Percentiles rank a stretch among this genome's conserved stretches.
These are phyloP conservation scores for Muntiacus reevesi DNA, from an alignment of 2,113 vertebrate species.

Conservation along the genomic window DNA sequence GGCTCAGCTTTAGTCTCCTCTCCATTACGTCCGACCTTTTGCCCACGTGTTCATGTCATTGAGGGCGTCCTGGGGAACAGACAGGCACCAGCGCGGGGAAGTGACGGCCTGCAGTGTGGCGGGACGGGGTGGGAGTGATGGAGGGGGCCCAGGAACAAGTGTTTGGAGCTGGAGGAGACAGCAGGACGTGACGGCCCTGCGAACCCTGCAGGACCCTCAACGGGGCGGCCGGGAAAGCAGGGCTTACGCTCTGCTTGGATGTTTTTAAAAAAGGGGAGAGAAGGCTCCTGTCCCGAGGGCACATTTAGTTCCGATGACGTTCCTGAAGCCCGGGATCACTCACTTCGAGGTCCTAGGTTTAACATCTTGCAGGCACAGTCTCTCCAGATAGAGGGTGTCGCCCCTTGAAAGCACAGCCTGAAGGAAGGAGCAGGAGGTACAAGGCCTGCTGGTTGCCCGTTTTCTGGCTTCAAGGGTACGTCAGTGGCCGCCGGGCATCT, in stretches of 20 bases:
- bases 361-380: neutral
- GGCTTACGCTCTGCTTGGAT: neutral
- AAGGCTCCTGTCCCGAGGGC: neutral
- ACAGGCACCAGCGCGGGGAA: neutral
- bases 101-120: neutral
- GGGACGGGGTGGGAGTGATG: fast-evolving
- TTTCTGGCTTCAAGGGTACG: neutral
- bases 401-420: neutral
- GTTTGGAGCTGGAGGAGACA: neutral
- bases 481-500: neutral
- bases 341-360: neutral
- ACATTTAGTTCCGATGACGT: neutral
- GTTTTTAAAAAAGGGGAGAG: neutral
- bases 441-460: neutral
- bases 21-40: neutral
- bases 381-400: neutral
- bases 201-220: neutral
- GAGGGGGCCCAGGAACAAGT: neutral
- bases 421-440: constrained; percentile 12
- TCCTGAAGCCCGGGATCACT: neutral
- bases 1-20: neutral
- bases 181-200: neutral
- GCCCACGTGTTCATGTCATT: neutral
- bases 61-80: neutral
- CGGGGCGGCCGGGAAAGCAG: neutral